These are phyloP conservation scores for Xylota sylvarum DNA, from an alignment of 2,888 invertebrate species.

Conservation along the genomic window DNA sequence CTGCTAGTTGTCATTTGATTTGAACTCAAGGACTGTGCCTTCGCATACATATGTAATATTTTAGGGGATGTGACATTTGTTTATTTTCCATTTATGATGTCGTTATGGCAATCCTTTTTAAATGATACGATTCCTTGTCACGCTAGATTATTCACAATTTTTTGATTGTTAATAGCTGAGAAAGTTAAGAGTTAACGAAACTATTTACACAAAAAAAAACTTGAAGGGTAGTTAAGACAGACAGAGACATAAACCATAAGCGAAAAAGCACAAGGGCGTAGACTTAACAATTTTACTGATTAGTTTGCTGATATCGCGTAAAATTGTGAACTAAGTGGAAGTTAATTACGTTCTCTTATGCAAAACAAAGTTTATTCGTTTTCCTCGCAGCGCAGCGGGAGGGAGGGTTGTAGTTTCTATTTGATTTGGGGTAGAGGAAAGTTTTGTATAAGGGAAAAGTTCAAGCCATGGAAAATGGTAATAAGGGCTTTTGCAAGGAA, in stretches of 20 bases:
- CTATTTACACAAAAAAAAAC: conserved; percentile 1
- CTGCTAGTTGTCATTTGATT: conserved; percentile 10
- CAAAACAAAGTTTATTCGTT: conserved; percentile 17
- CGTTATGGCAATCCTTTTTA: conserved; percentile 38
- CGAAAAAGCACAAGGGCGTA: background rate
- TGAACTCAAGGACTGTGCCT: conserved; percentile 3
- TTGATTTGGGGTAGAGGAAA: conserved; percentile 7
- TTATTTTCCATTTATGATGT: conserved; percentile 35
- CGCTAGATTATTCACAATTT: conserved; percentile 41
- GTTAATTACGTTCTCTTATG: conserved; percentile 63
- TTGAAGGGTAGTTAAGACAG: background rate
- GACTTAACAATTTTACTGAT: conserved; percentile 44
- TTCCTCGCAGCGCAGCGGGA: background rate
- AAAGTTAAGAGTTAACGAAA: background rate
- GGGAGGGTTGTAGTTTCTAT: conserved; percentile 17
- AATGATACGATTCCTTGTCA: conserved; percentile 47
- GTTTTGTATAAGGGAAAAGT: conserved; percentile 9
- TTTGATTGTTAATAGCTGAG: conserved; percentile 26
- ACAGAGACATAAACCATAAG: conserved; percentile 1
- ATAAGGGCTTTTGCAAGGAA: background rate
- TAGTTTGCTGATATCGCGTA: conserved; percentile 42
- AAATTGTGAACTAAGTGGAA: conserved; percentile 47
- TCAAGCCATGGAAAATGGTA: background rate
- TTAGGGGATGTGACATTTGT: background rate
- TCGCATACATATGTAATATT: background rate